Conservation (phyloP, 1,140 invertebrate species). For the Drosophila leontia region DNA sequence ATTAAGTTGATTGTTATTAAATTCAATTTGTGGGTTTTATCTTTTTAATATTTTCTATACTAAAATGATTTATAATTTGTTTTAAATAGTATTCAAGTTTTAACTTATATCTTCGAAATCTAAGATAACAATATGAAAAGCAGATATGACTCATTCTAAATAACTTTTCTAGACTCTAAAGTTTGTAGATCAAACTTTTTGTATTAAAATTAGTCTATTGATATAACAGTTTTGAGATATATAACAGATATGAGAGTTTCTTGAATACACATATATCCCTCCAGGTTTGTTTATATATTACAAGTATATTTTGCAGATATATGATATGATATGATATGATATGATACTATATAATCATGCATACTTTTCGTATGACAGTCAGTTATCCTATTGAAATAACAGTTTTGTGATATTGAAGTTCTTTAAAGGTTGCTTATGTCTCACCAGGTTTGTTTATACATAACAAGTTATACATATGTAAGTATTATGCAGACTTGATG, state of each 20-base stretch:
- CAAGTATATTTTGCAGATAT: not conserved
- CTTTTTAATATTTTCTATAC: no score
- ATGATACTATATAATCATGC: not conserved
- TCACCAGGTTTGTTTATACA: slow-evolving; percentile 6
- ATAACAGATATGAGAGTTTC: no score
- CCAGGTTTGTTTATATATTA: not conserved
- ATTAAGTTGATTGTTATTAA: no score
- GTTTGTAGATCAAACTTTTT: not conserved
- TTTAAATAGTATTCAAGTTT: no score
- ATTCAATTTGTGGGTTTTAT: no score
- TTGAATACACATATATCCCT: no score
- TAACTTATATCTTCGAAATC: not conserved
- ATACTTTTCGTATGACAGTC: not conserved
- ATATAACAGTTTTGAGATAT: not conserved
- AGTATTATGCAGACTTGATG: slow-evolving; percentile 18
- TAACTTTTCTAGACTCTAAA: not conserved
- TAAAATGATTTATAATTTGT: no score
- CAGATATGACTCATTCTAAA: not conserved
- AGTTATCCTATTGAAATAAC: not conserved
- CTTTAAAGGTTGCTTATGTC: slow-evolving; percentile 2
- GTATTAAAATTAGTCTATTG: not conserved
- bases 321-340: no score
- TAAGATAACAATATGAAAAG: not conserved
- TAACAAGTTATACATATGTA: slow-evolving; percentile 4
- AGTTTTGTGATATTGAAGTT: not conserved